Base-by-base conservation (phyloP, 2,113 vertebrate species). In the Elephas maximus region DNA sequence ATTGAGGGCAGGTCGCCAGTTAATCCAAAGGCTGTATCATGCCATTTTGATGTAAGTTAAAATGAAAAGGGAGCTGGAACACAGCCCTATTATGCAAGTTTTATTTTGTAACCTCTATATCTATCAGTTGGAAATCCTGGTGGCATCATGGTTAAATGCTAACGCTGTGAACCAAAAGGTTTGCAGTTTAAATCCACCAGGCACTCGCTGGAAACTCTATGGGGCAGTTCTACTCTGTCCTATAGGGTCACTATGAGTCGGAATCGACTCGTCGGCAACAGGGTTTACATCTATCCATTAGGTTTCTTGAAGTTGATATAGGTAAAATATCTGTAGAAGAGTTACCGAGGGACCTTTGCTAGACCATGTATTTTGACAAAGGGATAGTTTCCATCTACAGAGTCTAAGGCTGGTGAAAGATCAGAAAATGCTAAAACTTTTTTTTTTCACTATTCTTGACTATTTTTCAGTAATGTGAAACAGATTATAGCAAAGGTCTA, bases 11-110 rank as follows among this genome's bases (percentile, higher is more conserved):
- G 21, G 33, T 76, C 8, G 63, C 77, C 10, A 81, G 30, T 76
- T 81, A 91, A 91, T 76, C 24, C 28, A 90, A 91, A 78, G 30
- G 37, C 41, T 63, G 0, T 41, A 71, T 33, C 20, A 88, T 24
- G 37, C 53, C 90, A 88, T 80, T 91, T 28, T 88, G 21, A 80
- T 7, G 45, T 24, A 85, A 69, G 33, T 77, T 60, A 77, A 88
- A 95, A 93, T 84, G 28, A 48, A 97, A 93, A 81, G 15, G 30
- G 74, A 91, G 69, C 24, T 60, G 45, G 82, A 63, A 91, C 37
- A 95, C 41, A 83, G 41, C 8, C 33, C 62, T 76, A 3, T 85
- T 65, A 44, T 1, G 0, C 51, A 94, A 74, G 10, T 93, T 82
- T 83, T 79, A 79, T 79, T 85, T 89, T 73, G 53, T 21, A 93